These are phyloP conservation scores for Protonemura montana DNA, from an alignment of 2,888 invertebrate species.

Conservation along the genomic window DNA sequence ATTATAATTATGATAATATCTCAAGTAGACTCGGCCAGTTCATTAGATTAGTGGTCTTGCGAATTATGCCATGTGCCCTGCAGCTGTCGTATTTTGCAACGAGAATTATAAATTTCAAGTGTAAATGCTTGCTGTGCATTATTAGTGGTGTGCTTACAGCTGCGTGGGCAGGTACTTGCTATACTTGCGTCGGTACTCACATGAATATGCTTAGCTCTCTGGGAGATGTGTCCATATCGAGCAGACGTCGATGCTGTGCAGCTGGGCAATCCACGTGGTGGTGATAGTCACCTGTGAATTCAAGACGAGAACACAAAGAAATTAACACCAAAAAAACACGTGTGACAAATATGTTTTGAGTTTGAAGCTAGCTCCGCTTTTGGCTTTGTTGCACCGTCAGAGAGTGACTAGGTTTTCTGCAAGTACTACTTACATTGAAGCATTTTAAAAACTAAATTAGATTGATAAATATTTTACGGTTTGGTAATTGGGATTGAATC, in stretches of 20 bases:
- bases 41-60: neutral
- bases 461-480: no score
- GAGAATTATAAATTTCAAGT: neutral
- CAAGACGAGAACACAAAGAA: neutral
- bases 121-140: neutral
- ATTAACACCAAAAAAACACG: neutral
- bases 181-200: constrained; percentile 2
- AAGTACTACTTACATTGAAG: no score
- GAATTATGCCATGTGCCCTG: neutral
- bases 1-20: neutral
- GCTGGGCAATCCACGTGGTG: neutral
- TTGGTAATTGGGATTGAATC: no score
- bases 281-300: neutral
- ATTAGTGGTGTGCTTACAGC: neutral
- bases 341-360: no score
- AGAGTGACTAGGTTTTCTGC: no score
- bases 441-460: no score
- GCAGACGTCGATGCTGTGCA: neutral
- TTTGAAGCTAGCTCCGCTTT: no score
- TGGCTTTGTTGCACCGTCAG: no score
- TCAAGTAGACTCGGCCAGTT: neutral
- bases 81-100: neutral
- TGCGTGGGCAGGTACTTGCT: neutral
- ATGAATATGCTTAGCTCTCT: constrained; percentile 39
- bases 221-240: constrained; percentile 38